Evolutionary conservation across 2,888 invertebrate genomes (phyloP).

Genomic region (Noctua comes): DNA sequence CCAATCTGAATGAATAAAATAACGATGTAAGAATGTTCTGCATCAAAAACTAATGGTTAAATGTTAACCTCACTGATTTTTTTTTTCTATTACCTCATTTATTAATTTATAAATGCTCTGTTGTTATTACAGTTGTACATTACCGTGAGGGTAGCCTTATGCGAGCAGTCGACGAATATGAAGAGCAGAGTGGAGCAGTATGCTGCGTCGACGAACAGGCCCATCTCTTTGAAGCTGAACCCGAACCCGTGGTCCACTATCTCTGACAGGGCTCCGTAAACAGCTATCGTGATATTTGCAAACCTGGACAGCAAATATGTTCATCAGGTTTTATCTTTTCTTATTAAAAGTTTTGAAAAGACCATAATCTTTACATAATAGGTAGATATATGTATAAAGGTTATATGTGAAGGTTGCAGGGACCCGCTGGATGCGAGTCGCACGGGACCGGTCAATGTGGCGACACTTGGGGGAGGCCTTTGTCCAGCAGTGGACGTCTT

Average conservation of each 20-base stretch:
- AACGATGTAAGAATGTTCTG: background rate
- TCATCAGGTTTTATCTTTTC: background rate
- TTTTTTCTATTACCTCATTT: background rate
- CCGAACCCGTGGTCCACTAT: slow-evolving; percentile 92
- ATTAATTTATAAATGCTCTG: background rate
- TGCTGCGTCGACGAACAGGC: slow-evolving; percentile 91
- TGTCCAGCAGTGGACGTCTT: no score
- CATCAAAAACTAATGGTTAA: background rate
- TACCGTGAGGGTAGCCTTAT: slow-evolving; percentile 91
- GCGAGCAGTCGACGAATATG: slow-evolving; percentile 92
- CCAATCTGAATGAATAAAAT: background rate
- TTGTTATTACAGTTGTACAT: background rate
- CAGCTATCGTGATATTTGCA: slow-evolving; percentile 92
- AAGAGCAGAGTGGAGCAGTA: slow-evolving; percentile 91
- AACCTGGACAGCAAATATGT: slow-evolving; percentile 74
- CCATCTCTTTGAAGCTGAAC: slow-evolving; percentile 92
- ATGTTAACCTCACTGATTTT: background rate
- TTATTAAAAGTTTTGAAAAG: background rate
- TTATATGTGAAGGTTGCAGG: no score
- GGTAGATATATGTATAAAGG: background rate
- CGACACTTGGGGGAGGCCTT: no score
- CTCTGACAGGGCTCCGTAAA: slow-evolving; percentile 92
- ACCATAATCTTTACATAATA: background rate
- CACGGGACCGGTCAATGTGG: no score
- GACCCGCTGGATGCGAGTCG: no score